Evolutionary conservation across 2,888 invertebrate species (phyloP).

Genomic region (Phyllotreta striolata): DNA sequence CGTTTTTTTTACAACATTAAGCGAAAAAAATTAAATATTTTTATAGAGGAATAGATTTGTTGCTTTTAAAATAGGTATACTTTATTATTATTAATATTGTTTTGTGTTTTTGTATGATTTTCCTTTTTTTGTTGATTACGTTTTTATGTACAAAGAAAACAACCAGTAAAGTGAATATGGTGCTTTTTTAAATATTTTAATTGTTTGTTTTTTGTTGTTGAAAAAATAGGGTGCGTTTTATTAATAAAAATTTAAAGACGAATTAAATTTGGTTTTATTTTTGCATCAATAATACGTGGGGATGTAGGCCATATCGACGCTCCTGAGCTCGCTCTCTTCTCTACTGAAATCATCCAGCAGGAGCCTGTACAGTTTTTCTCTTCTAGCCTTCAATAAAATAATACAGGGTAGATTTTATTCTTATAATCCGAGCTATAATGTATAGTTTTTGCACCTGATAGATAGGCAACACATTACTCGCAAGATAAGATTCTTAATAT

Average conservation of each 20-base stretch:
- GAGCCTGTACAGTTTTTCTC: slow-evolving; percentile 44
- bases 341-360: slow-evolving; percentile 48
- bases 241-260: slow-evolving; percentile 39
- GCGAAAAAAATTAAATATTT: no score
- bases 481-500: no score
- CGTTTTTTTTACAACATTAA: no score
- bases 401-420: neutral
- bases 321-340: slow-evolving; percentile 49
- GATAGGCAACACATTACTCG: no score
- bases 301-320: slow-evolving; percentile 50
- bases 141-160: slow-evolving; percentile 34
- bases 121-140: slow-evolving; percentile 36
- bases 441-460: no score
- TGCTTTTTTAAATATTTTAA: slow-evolving; percentile 34
- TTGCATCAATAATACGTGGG: slow-evolving; percentile 44
- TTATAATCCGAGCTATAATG: no score
- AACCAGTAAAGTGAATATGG: slow-evolving; percentile 37
- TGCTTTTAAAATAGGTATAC: slow-evolving; percentile 28
- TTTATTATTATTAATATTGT: no score
- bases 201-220: slow-evolving; percentile 34
- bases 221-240: slow-evolving; percentile 40
- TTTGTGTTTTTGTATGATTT: slow-evolving; percentile 23
- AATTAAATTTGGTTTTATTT: slow-evolving; percentile 17
- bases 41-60: neutral
- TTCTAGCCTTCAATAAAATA: slow-evolving; percentile 43